Conservation (phyloP, 2,797 vertebrate genomes). For the Lophius americanus region DNA sequence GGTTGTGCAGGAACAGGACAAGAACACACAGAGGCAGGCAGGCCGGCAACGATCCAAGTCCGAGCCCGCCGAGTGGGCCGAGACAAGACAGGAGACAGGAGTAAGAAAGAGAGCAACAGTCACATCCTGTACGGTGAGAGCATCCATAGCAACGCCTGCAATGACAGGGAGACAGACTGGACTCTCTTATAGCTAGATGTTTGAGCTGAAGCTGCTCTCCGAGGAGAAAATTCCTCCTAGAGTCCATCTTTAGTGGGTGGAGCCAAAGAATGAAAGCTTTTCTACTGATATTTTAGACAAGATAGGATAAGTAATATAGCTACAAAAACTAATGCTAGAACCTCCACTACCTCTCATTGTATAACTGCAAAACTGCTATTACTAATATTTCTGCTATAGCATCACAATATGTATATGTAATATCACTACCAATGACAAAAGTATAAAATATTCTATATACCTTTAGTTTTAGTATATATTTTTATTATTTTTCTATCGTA, state of each 20-base stretch:
- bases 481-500: too few relatives aligned
- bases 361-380: too few relatives aligned
- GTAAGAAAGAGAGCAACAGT: conserved; percentile 84
- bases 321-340: too few relatives aligned
- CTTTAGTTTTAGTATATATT: too few relatives aligned
- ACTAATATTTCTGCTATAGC: too few relatives aligned
- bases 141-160: conserved; percentile 52
- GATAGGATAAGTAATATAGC: not conserved
- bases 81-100: conserved; percentile 83
- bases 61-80: conserved; percentile 85
- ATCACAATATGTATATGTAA: too few relatives aligned
- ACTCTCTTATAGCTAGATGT: conserved; percentile 3
- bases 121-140: conserved; percentile 54
- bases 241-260: conserved; percentile 1
- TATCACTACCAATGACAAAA: too few relatives aligned
- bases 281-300: not conserved
- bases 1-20: conserved; percentile 68
- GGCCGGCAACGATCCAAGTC: conserved; percentile 82
- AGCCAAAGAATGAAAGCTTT: conserved; percentile 8
- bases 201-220: conserved; percentile 22
- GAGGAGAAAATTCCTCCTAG: conserved; percentile 6
- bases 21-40: conserved; percentile 73
- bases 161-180: conserved; percentile 5
- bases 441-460: too few relatives aligned
- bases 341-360: too few relatives aligned